A percentile compares a stretch with the other conserved stretches of the same genome.
Evolutionary conservation across 1,140 invertebrate genomes (phyloP).

Genomic region (Xylocopa sonorina): DNA sequence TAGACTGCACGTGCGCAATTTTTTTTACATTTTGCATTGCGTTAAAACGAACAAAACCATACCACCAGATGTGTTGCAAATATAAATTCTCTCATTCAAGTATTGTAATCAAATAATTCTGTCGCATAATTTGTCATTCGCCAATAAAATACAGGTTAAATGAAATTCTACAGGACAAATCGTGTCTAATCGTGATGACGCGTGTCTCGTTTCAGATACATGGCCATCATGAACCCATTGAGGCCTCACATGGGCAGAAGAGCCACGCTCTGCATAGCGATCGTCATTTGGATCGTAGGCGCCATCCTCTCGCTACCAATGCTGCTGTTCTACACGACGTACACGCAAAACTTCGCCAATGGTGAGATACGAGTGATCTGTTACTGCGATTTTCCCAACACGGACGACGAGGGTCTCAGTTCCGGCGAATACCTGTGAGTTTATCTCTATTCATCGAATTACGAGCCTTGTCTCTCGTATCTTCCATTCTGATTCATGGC

Average conservation of each 20-base stretch:
- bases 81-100: too few relatives aligned
- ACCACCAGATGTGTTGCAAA: too few relatives aligned
- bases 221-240: slow-evolving; percentile 95
- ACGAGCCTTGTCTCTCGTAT: background rate
- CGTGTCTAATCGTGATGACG: background rate
- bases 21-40: too few relatives aligned
- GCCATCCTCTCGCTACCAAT: slow-evolving; percentile 91
- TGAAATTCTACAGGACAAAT: too few relatives aligned
- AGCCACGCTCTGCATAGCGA: slow-evolving; percentile 90
- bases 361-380: slow-evolving; percentile 88
- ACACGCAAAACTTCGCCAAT: slow-evolving; percentile 83
- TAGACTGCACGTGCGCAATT: too few relatives aligned
- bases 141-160: too few relatives aligned
- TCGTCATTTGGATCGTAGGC: slow-evolving; percentile 91
- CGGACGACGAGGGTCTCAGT: slow-evolving; percentile 86
- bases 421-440: slow-evolving; percentile 91
- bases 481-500: background rate
- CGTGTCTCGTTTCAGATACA: slow-evolving; percentile 86
- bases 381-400: slow-evolving; percentile 91
- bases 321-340: slow-evolving; percentile 91
- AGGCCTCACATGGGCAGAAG: slow-evolving; percentile 91
- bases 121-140: too few relatives aligned
- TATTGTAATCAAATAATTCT: too few relatives aligned
- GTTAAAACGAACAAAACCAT: too few relatives aligned
- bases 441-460: slow-evolving; percentile 46